These are phyloP conservation scores for Podilymbus podiceps DNA, from an alignment of 2,113 vertebrate genomes.

Conservation along the genomic window DNA sequence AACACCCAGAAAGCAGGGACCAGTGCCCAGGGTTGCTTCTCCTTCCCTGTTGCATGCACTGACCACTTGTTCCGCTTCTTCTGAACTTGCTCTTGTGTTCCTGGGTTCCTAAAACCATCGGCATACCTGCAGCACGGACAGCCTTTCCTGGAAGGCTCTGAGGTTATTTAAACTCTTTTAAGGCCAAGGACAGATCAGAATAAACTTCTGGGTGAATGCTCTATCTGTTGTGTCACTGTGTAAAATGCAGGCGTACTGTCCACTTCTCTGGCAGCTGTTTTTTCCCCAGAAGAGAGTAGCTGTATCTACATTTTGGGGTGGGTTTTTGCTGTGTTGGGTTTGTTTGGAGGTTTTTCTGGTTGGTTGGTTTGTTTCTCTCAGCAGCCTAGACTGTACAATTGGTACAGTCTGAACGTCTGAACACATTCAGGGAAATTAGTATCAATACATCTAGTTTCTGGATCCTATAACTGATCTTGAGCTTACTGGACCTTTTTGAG, in stretches of 20 bases:
- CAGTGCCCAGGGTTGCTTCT: background rate
- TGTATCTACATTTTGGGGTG: too few species aligned
- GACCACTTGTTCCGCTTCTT: background rate
- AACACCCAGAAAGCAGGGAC: background rate
- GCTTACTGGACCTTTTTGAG: rapidly evolving
- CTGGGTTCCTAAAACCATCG: background rate
- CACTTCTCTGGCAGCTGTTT: background rate
- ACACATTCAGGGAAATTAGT: background rate
- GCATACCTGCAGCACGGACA: rapidly evolving
- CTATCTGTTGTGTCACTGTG: rapidly evolving
- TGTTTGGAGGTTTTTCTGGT: too few species aligned
- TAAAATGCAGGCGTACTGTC: background rate
- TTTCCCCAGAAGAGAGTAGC: rapidly evolving
- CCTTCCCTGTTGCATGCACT: rapidly evolving
- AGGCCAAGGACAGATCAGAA: background rate
- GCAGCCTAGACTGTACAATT: background rate
- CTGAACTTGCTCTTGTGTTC: background rate
- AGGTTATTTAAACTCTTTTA: background rate
- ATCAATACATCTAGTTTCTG: background rate
- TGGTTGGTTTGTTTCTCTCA: background rate
- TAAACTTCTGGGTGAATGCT: background rate
- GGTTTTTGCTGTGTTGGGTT: too few species aligned
- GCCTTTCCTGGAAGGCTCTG: background rate
- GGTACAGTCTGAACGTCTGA: rapidly evolving
- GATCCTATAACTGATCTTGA: background rate